Evolutionary conservation across 2,113 vertebrate species (phyloP), one percentile per base, ranked within the genome.

Genomic region (Pteruthius melanotis): DNA sequence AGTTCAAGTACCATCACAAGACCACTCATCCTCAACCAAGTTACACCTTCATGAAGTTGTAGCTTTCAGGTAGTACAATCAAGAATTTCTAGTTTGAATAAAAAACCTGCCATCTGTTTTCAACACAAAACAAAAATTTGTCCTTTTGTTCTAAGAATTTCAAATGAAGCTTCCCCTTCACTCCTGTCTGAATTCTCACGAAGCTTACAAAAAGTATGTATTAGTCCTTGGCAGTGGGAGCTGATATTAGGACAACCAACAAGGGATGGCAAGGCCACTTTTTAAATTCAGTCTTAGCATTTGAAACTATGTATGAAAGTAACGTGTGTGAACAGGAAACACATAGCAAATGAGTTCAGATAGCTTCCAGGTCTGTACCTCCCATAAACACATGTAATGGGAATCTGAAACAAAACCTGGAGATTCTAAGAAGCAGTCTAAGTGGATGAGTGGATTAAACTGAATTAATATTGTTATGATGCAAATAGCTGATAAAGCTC

Each of bases 401-500:
- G 27, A 84, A 60, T 17, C 59, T 56, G n/a, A 39, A 89, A 92
- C 63, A 91, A 92, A 91, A 74, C 24, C 33, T 86, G 57, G 56
- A 91, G 57, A 64, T n/a, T 56, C 57, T 50, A 80, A 86, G 44
- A 35, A 71, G 70, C 56, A 65, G 72, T 16, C n/a, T 6, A 63
- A 78, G 37, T 59, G 45, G 54, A 89, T 87, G 61, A 90, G 87
- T 23, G 31, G 31, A 92, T 92, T 94, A 92, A 86, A 90, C 44
- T 39, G 60, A 80, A 71, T 95, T 94, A 87, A 92, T 90, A 81
- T 45, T 90, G 82, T 86, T 92, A 90, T 40, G 68, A 83, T 78
- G 44, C 35, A 69, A 77, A 75, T 17, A 65, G 44, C 13, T 71
- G 42, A 74, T n/a, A 83, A 86, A 91, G 68, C 47, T 91, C 50